Base-by-base conservation (phyloP, 92 coral and sea anemone genomes). In the Anthopleura xanthogrammica region DNA sequence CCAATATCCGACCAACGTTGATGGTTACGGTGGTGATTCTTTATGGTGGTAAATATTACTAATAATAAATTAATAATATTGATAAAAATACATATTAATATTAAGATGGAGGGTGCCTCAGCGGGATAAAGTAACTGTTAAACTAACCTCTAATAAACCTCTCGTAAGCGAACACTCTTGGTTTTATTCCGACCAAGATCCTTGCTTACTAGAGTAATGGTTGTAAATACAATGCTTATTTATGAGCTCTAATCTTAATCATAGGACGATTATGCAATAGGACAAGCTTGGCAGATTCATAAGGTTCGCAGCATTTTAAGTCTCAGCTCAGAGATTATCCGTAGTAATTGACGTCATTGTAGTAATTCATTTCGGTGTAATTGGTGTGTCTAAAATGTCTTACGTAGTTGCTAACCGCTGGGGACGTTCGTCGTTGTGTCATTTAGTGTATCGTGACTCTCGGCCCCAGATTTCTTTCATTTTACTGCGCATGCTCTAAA, bases 261-360 rank as follows among this genome's bases (percentile, higher is more conserved):
- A 23, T 68, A 81, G 84, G 84, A 52, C 78, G 23, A 50, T 81
- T 17, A 29, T 52, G 17, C 66, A 70, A 48, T 81, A 66, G 84
- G 84, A 81, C 84, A 81, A 81, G 84, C 73, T 20, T 81, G 84
- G 84, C 78, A 13, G 46, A 57, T 19, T n/a, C 16, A 68, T 7
- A 55, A 81, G 84, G 84, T 81, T 81, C 84, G 84, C 41, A 29
- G 76, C 55, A 60, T 81, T 29, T 29, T 52, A 48, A 60, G 19
- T 79, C 40, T 79, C 55, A 79, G 20, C 20, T 20, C 72, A 36
- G 11, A 68, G 70, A 68, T 62, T 20, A 68, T 68, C 17, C 41
- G 43, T 68, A 23, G 17, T 36, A 68, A 16, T 22, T 68, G 41
- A 29, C 16, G 74, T 22, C 24, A 68, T 68, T 68, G 74, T 68